Evolutionary conservation across 2,888 invertebrate genomes (phyloP).

Genomic region (Leuctra nigra): DNA sequence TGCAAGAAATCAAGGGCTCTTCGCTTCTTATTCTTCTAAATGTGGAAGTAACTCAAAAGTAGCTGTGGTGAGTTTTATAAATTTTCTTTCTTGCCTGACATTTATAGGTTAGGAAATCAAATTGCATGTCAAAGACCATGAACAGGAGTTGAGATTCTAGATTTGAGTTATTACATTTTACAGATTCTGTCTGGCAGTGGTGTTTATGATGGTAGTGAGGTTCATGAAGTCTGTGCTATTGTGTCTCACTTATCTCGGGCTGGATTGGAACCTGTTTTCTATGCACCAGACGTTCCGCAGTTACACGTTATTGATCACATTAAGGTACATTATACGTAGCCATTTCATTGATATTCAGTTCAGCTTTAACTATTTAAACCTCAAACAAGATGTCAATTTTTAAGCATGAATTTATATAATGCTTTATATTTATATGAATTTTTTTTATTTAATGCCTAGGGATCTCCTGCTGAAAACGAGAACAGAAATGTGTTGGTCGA

Average conservation of each 20-base stretch:
- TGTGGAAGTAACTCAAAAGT: no score
- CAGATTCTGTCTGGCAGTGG: conserved; percentile 49
- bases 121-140: no score
- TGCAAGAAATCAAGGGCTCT: no score
- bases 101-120: no score
- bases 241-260: conserved; percentile 38
- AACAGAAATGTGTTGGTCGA: conserved; percentile 47
- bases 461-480: conserved; percentile 29
- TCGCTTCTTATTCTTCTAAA: no score
- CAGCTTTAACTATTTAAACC: background rate
- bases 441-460: conserved; percentile 22
- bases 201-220: conserved; percentile 48
- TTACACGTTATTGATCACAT: conserved; percentile 44
- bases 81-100: no score
- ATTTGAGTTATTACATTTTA: no score
- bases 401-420: conserved; percentile 14
- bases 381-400: conserved; percentile 8
- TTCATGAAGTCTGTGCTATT: conserved; percentile 46
- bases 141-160: no score
- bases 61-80: no score
- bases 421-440: background rate
- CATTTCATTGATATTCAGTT: no score
- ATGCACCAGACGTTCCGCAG: conserved; percentile 43
- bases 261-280: conserved; percentile 40
- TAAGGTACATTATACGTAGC: no score